phyloP scores from a whole-genome alignment of 2,888 invertebrate genomes.

The Macropis europaea region DNA sequence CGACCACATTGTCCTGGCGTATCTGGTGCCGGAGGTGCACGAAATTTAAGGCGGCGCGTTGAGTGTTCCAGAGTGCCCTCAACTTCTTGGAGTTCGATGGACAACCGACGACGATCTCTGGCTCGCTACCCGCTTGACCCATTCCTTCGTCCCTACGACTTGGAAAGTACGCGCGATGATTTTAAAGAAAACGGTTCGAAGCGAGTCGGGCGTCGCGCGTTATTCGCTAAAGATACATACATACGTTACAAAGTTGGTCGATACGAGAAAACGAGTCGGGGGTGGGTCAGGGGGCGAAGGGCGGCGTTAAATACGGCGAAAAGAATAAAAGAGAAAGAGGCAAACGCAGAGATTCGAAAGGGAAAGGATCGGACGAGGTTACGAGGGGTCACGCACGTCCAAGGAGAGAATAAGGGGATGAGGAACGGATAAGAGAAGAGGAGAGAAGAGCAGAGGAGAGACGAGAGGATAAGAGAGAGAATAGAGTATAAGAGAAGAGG shows the following conservation, averaged over 20 bases:
- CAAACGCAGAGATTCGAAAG: constrained; percentile 34
- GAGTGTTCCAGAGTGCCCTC: constrained; percentile 26
- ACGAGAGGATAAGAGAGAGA: background rate
- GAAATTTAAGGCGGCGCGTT: constrained; percentile 40
- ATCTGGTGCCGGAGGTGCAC: constrained; percentile 24
- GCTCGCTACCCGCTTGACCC: too few species aligned
- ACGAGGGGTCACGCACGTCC: constrained; percentile 76
- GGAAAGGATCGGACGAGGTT: constrained; percentile 68
- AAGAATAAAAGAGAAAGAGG: constrained; percentile 30
- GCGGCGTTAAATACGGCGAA: constrained; percentile 29
- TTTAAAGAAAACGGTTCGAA: too few species aligned
- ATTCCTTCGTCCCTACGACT: background rate
- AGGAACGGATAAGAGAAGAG: background rate
- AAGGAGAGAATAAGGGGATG: constrained; percentile 38
- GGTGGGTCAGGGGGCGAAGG: background rate
- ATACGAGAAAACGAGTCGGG: background rate
- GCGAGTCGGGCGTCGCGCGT: too few species aligned
- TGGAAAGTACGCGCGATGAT: too few species aligned
- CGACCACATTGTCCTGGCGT: constrained; percentile 24
- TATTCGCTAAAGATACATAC: too few species aligned
- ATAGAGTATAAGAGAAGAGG: constrained; percentile 18
- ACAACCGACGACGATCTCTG: too few species aligned
- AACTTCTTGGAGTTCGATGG: background rate
- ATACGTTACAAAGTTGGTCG: too few species aligned
- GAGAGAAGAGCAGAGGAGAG: background rate